Percentiles rank a stretch among this genome's conserved stretches.
Evolutionary conservation across 2,797 vertebrate species (phyloP).

Genomic region (Poeciliopsis presidionis): DNA sequence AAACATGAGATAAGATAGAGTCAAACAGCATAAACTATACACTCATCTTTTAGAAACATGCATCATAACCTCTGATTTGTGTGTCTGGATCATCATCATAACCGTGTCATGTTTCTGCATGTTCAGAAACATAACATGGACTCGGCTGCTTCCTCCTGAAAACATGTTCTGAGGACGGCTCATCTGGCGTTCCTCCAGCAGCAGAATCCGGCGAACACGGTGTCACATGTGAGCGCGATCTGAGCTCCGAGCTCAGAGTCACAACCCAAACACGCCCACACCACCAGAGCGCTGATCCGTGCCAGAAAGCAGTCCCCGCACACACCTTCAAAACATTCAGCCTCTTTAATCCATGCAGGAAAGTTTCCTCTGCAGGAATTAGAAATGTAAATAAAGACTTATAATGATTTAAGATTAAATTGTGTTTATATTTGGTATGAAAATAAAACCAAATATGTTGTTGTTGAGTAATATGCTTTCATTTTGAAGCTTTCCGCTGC

Average conservation of each 20-base stretch:
- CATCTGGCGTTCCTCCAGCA: slow-evolving; percentile 39
- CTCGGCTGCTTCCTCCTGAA: slow-evolving; percentile 26
- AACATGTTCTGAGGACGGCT: slow-evolving; percentile 22
- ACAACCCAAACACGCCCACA: slow-evolving; percentile 49
- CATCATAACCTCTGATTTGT: slow-evolving; percentile 1
- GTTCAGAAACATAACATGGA: slow-evolving; percentile 31
- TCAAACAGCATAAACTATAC: background rate
- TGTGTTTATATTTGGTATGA: background rate
- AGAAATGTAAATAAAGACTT: background rate
- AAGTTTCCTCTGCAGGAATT: slow-evolving; percentile 8
- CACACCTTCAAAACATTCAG: slow-evolving; percentile 28
- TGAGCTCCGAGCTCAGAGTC: slow-evolving; percentile 42
- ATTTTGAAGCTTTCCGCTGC: background rate
- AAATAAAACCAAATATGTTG: background rate
- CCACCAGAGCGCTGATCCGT: slow-evolving; percentile 6
- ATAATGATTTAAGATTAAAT: background rate
- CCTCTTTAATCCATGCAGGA: slow-evolving; percentile 11
- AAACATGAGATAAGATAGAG: background rate
- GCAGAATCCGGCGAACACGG: slow-evolving; percentile 19
- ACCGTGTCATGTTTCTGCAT: background rate
- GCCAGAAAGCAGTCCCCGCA: slow-evolving; percentile 44
- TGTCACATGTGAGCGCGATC: slow-evolving; percentile 23
- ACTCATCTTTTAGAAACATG: slow-evolving; percentile 1
- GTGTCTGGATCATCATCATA: slow-evolving; percentile 8
- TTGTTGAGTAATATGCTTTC: background rate